Evolutionary conservation across 2,113 vertebrate species (phyloP).

Genomic region (Ceyx cyanopectus): DNA sequence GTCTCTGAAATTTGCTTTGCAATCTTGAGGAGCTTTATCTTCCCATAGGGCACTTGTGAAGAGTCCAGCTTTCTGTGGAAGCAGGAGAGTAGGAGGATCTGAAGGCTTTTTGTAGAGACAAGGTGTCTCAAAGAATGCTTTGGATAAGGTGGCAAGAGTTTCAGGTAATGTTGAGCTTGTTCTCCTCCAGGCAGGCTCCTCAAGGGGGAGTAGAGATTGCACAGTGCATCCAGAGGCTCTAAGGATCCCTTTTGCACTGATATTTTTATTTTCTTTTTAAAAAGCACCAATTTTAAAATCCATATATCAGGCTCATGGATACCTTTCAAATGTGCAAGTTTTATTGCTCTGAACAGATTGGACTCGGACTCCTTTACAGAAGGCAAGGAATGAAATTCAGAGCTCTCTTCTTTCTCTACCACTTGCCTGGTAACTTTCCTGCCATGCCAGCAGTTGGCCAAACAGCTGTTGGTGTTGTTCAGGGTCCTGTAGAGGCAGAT

Average conservation of each 20-base stretch:
- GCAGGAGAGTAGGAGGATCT: not conserved
- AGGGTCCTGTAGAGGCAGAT: no score
- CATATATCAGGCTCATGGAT: not conserved
- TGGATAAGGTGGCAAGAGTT: accelerated
- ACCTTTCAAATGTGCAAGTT: not conserved
- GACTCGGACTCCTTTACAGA: not conserved
- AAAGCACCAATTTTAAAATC: not conserved
- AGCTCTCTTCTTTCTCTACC: no score
- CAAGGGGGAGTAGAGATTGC: not conserved
- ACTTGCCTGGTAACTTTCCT: not conserved
- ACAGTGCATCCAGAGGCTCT: not conserved
- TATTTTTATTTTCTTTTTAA: not conserved
- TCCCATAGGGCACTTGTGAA: not conserved
- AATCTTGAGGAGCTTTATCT: not conserved
- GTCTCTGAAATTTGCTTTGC: not conserved
- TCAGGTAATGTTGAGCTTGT: not conserved
- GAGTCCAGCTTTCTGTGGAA: not conserved
- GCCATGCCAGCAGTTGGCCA: not conserved
- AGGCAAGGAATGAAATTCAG: not conserved
- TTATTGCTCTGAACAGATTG: not conserved
- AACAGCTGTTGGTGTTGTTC: no score
- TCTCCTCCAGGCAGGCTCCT: not conserved
- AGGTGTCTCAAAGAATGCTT: not conserved
- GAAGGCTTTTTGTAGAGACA: not conserved
- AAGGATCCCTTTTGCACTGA: not conserved